Evolutionary conservation across 2,797 vertebrate species (phyloP), one percentile per base, ranked within the genome.

Genomic region (Coreius guichenoti): DNA sequence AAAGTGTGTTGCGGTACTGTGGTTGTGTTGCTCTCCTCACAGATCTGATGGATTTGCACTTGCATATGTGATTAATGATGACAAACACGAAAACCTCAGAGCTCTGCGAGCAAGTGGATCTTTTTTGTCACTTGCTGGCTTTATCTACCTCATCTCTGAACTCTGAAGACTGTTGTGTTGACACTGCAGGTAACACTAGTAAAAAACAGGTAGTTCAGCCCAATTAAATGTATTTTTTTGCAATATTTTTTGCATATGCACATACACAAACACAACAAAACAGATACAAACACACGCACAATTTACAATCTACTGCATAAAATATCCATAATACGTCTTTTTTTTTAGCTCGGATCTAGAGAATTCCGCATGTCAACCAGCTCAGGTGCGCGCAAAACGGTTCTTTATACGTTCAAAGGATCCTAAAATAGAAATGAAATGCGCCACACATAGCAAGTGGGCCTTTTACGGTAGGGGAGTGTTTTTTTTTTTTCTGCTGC

Each of bases 61-160:
- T 61, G 49, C 79, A 33, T 81, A 77, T 90, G 87, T 86, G 90
- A 90, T 91, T 84, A 87, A 86, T 90, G 86, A 91, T 87, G 92
- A 93, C 89, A 94, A 94, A 92, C 89, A 86, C 73, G 8, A 19
- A 88, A 89, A 88, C 88, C 87, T 87, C 90, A 87, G 68, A 81
- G 63, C 33, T 29, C 79, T 68, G 19, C 7, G 12, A 63, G 81
- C 83, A 84, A 82, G 69, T 86, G 90, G 87, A 67, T 63, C 75
- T 86, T 77, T 88, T 91, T 92, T 93, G 92, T 94, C 93, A 91
- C 88, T 88, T 86, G 86, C 89, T 89, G 80, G 43, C 87, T 91
- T 93, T 92, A 93, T 92, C 76, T 73, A 67, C 87, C 89, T 91
- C 88, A 90, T 91, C 89, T 89, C 89, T 92, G 92, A 13, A 61